These are phyloP conservation scores for Gopherus flavomarginatus DNA, from an alignment of 2,113 vertebrate genomes.

Conservation along the genomic window DNA sequence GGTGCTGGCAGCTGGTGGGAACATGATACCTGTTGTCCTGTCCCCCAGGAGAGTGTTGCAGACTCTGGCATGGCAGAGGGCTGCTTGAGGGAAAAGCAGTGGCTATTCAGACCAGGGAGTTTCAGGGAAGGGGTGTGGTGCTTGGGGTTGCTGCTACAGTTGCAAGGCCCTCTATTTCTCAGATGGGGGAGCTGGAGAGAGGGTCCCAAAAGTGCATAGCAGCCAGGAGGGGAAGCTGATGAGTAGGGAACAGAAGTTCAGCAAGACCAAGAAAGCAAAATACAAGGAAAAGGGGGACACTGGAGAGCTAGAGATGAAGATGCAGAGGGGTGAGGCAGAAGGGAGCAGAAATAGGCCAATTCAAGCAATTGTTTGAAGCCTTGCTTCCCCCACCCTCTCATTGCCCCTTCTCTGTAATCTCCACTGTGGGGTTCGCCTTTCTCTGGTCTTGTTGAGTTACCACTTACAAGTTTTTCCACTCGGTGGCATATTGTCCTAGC, in stretches of 20 bases:
- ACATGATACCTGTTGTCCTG: not conserved
- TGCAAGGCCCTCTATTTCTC: not conserved
- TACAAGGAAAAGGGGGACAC: not conserved
- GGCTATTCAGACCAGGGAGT: not conserved
- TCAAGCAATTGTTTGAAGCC: not conserved
- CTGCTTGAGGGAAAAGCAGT: not conserved
- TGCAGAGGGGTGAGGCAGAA: not conserved
- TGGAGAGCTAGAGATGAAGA: not conserved
- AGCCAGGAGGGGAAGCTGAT: not conserved
- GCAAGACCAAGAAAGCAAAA: not conserved
- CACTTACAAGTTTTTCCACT: not conserved
- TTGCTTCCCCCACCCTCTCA: not conserved
- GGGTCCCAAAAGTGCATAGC: not conserved
- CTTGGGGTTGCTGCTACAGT: not conserved
- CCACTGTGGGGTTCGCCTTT: not conserved
- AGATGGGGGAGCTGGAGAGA: not conserved
- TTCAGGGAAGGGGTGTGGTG: fast-evolving
- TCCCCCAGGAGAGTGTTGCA: not conserved
- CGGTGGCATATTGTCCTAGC: not conserved
- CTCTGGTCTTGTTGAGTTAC: not conserved
- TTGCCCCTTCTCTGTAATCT: not conserved
- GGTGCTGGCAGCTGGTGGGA: not conserved
- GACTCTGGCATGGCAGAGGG: not conserved
- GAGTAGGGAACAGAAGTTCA: not conserved
- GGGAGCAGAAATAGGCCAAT: not conserved